Percentiles rank a stretch among this genome's conserved stretches.
phyloP scores from a whole-genome alignment of 2,113 vertebrate genomes.

The Oreochromis niloticus region DNA sequence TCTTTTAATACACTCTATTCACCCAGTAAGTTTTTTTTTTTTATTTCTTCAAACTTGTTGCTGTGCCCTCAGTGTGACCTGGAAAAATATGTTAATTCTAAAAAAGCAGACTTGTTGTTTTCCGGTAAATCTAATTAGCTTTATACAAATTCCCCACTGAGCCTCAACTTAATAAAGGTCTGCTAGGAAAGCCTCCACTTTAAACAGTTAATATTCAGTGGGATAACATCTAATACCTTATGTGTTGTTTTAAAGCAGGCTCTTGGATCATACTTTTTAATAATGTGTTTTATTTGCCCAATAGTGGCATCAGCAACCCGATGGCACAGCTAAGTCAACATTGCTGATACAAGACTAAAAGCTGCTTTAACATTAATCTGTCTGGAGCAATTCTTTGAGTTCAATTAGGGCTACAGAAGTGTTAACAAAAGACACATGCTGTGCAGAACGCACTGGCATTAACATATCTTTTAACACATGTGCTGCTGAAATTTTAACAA shows the following conservation, averaged over 20 bases:
- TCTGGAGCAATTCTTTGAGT: conserved; percentile 4
- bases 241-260: not conserved
- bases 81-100: not conserved
- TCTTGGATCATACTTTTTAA: not conserved
- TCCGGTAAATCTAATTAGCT: not conserved
- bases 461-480: not conserved
- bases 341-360: not conserved
- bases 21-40: not conserved
- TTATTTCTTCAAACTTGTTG: not conserved
- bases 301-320: not conserved
- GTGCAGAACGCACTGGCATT: not conserved
- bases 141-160: not conserved
- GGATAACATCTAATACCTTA: not conserved
- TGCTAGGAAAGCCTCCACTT: not conserved
- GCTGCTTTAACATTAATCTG: conserved; percentile 33
- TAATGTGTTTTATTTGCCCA: not conserved
- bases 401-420: not conserved
- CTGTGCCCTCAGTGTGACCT: not conserved
- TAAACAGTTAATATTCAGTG: not conserved
- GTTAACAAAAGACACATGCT: conserved; percentile 12
- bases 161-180: not conserved
- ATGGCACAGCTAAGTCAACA: not conserved
- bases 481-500: not conserved
- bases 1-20: not conserved
- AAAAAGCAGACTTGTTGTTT: not conserved